Evolutionary conservation across 1,140 invertebrate species (phyloP).

Genomic region (Aethina tumida): DNA sequence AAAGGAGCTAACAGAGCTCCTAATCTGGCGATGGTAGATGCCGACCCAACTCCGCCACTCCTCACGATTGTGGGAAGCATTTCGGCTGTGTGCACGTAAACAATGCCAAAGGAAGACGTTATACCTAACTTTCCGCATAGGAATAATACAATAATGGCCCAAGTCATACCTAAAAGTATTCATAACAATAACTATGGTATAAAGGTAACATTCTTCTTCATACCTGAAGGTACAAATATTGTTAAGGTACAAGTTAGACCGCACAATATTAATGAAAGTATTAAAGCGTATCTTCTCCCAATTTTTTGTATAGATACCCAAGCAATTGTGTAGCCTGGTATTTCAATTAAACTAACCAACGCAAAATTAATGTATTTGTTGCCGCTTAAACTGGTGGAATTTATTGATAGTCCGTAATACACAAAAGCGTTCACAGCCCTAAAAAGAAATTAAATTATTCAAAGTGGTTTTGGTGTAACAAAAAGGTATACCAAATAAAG

Average conservation of each 20-base stretch:
- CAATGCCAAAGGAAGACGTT: slow-evolving; percentile 48
- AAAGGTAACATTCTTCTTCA: slow-evolving; percentile 8
- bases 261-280: slow-evolving; percentile 40
- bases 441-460: slow-evolving; percentile 21
- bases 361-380: slow-evolving; percentile 52
- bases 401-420: slow-evolving; percentile 63
- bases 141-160: slow-evolving; percentile 44
- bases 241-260: slow-evolving; percentile 43
- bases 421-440: slow-evolving; percentile 61
- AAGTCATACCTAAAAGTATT: slow-evolving; percentile 34
- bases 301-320: slow-evolving; percentile 43
- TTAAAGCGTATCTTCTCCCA: slow-evolving; percentile 38
- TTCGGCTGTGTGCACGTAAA: slow-evolving; percentile 53
- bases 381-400: slow-evolving; percentile 54
- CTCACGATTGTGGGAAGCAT: slow-evolving; percentile 49
- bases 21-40: slow-evolving; percentile 48
- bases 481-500: slow-evolving; percentile 43
- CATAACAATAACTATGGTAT: neutral
- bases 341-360: slow-evolving; percentile 48
- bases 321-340: slow-evolving; percentile 46
- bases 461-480: slow-evolving; percentile 1
- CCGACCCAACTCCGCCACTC: slow-evolving; percentile 46
- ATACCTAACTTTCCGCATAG: slow-evolving; percentile 54
- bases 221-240: slow-evolving; percentile 34
- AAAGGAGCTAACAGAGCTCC: slow-evolving; percentile 54